Evolutionary conservation across 2,888 invertebrate species (phyloP).

Genomic region (Lasioglossum pauxillum): DNA sequence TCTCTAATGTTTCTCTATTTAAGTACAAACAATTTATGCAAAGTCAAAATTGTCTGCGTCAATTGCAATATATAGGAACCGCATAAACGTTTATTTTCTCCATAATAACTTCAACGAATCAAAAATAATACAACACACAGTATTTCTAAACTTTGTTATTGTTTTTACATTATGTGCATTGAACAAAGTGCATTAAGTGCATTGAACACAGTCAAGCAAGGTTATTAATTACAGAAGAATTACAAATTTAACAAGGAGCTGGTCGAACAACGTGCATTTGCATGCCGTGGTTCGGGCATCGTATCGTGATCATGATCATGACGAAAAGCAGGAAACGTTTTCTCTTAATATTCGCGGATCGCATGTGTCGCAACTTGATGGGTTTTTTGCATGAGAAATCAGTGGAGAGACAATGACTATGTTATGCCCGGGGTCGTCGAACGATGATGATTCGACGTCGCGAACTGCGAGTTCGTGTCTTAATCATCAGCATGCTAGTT

Average conservation of each 20-base stretch:
- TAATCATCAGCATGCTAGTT: conserved; percentile 35
- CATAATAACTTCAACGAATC: too few species aligned
- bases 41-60: too few species aligned
- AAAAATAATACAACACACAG: not conserved
- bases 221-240: not conserved
- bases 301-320: not conserved
- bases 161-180: not conserved
- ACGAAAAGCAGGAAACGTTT: conserved; percentile 9
- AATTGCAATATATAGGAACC: too few species aligned
- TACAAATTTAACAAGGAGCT: not conserved
- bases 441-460: conserved; percentile 38
- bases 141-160: not conserved
- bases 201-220: not conserved
- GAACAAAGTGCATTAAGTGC: too few species aligned
- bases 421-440: conserved; percentile 28
- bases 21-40: too few species aligned
- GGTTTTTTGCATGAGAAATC: conserved; percentile 7
- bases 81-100: too few species aligned
- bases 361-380: conserved; percentile 9
- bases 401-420: conserved; percentile 9
- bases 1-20: too few species aligned
- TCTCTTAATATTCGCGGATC: conserved; percentile 2
- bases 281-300: not conserved
- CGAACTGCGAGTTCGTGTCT: conserved; percentile 39
- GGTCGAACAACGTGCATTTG: not conserved